Base-by-base conservation (phyloP, 1,140 invertebrate genomes). In the Bombus pyrosoma region DNA sequence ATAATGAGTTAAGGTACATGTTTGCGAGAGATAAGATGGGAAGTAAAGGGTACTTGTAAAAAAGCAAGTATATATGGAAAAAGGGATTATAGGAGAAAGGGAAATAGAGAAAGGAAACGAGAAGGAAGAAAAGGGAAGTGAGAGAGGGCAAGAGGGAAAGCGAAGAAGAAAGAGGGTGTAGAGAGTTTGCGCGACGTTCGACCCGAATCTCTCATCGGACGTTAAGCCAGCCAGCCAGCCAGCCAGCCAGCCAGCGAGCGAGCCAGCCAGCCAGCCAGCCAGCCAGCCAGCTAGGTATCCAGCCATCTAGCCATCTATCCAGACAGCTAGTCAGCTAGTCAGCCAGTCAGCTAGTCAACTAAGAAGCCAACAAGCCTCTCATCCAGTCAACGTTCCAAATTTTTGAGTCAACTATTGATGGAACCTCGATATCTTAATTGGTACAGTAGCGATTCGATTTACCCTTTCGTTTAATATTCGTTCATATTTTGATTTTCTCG, bases 171-270 rank as follows among this genome's bases (percentile, higher is more conserved):
- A 79, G 81, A 92, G 86, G 82, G 82, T 82, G 90, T 86, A 92
- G 89, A 81, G 92, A 94, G 93, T 91, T 93, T 94, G 94, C 94
- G 94, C 94, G 93, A 93, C 93, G 90, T 94, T 94, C 93, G 93
- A 93, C 93, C 93, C 90, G 91, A 92, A 86, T 90, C 90, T 87
- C 89, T 87, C 87, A 72, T 91, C 90, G 87, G 79, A 89, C 86
- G 77, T 83, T 89, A 88, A 90, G 86, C 88, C 66, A 91, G 76
- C 88, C 81, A 86, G 47, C 74, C n/a, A 84, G n/a, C 74, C 13
- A 69, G 34, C 82, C 37, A 89, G 41, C 71, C 34, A 80, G n/a
- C 79, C 13, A 88, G 69, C 74, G 15, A 83, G 43, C 80, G 18
- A 91, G 86, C 73, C 66, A 87, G 34, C 82, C 18, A 74, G 66